Conservation (phyloP, 2,797 vertebrate species). For the Rhinella marina region DNA sequence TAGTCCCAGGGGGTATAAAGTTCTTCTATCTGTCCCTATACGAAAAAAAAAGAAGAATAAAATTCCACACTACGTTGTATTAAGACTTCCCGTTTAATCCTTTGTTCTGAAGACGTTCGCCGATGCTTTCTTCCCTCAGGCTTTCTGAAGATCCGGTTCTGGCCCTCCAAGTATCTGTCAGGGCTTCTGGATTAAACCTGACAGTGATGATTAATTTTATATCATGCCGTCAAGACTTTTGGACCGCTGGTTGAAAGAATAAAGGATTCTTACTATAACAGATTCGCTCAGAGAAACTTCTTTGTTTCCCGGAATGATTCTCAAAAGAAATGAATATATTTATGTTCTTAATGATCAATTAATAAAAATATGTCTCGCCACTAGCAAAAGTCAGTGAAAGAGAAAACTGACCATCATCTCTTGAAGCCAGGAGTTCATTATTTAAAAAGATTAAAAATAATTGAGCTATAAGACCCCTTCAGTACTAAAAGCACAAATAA, state of each 20-base stretch:
- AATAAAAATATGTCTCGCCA: background rate
- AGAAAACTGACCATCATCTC: background rate
- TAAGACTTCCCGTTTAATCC: too few species aligned
- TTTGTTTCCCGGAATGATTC: background rate
- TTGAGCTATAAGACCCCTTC: background rate
- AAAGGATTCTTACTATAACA: background rate
- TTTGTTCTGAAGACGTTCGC: background rate
- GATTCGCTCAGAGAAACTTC: background rate
- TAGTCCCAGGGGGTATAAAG: too few species aligned
- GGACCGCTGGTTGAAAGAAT: background rate
- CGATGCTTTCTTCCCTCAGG: background rate
- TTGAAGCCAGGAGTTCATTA: background rate
- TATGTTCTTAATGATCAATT: background rate
- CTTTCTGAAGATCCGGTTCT: background rate
- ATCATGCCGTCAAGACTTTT: background rate
- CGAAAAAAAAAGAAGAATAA: background rate
- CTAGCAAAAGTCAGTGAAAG: background rate
- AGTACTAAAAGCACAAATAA: background rate
- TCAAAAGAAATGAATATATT: background rate
- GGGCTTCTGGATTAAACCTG: background rate
- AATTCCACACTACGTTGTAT: too few species aligned
- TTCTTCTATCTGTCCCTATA: background rate
- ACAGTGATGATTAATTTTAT: background rate
- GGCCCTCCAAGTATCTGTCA: background rate
- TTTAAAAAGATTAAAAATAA: background rate